These are phyloP conservation scores for Zapus hudsonius DNA, from an alignment of 2,113 vertebrate genomes.

Conservation along the genomic window DNA sequence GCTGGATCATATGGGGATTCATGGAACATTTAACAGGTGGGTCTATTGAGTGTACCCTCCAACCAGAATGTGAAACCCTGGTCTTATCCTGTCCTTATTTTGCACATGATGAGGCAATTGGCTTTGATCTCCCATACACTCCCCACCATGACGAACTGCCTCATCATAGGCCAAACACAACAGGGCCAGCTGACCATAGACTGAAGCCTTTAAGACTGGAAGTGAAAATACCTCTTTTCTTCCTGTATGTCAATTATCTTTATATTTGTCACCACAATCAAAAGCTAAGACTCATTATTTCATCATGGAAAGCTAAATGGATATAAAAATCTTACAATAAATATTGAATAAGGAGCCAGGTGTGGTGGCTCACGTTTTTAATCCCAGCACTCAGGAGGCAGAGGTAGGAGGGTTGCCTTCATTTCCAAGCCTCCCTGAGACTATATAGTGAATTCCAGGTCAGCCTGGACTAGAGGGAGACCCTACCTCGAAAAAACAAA, in stretches of 20 bases:
- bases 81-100: background rate
- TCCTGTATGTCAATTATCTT: background rate
- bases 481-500: too few relatives aligned
- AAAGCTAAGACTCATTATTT: background rate
- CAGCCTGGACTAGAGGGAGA: too few relatives aligned
- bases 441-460: too few relatives aligned
- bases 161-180: background rate
- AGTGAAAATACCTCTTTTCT: background rate
- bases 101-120: too few relatives aligned
- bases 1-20: background rate
- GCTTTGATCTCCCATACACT: background rate
- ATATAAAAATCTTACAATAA: background rate
- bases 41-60: background rate
- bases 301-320: background rate
- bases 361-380: too few relatives aligned
- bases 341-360: slow-evolving; percentile 7
- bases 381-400: too few relatives aligned
- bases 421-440: too few relatives aligned
- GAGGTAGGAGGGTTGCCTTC: too few relatives aligned
- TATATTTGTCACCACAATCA: background rate
- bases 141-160: too few relatives aligned
- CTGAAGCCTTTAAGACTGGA: background rate
- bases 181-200: too few relatives aligned
- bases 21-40: background rate
- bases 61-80: background rate